A percentile compares a stretch with the other conserved stretches of the same genome.
Evolutionary conservation across 2,113 vertebrate genomes (phyloP).

Genomic region (Dolichallabes microphthalmus): DNA sequence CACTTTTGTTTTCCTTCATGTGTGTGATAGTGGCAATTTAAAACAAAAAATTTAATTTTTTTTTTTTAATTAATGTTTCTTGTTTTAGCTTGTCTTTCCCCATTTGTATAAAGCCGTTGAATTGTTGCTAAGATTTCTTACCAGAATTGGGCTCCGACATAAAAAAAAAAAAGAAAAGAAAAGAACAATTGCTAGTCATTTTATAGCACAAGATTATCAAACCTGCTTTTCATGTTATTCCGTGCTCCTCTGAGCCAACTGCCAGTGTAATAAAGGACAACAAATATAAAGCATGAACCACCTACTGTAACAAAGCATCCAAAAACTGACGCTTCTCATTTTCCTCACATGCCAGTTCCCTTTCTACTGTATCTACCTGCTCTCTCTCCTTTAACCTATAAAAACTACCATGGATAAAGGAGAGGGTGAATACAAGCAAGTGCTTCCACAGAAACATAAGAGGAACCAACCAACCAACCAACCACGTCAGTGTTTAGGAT

Average conservation of each 20-base stretch:
- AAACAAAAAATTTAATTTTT: not conserved
- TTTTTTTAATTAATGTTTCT: not conserved
- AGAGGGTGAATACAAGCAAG: not conserved
- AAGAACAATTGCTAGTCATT: not conserved
- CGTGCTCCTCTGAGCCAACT: not conserved
- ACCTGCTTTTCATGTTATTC: constrained; percentile 20
- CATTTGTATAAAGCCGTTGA: not conserved
- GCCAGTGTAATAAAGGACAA: not conserved
- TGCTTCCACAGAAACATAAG: not conserved
- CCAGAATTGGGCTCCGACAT: not conserved
- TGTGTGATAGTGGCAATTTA: no score
- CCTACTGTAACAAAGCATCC: not conserved
- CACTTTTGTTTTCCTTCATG: not conserved
- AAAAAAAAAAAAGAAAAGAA: not conserved
- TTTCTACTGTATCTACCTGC: not conserved
- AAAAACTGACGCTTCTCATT: not conserved
- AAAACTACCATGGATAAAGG: not conserved
- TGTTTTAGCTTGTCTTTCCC: not conserved
- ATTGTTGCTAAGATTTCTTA: not conserved
- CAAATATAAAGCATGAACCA: not conserved
- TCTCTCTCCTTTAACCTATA: no score
- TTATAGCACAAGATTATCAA: not conserved
- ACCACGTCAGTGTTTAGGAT: not conserved
- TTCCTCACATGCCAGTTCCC: constrained; percentile 28
- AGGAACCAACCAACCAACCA: not conserved